Evolutionary conservation across 2,113 vertebrate genomes (phyloP).

Genomic region (Hippocampus mohnikei): DNA sequence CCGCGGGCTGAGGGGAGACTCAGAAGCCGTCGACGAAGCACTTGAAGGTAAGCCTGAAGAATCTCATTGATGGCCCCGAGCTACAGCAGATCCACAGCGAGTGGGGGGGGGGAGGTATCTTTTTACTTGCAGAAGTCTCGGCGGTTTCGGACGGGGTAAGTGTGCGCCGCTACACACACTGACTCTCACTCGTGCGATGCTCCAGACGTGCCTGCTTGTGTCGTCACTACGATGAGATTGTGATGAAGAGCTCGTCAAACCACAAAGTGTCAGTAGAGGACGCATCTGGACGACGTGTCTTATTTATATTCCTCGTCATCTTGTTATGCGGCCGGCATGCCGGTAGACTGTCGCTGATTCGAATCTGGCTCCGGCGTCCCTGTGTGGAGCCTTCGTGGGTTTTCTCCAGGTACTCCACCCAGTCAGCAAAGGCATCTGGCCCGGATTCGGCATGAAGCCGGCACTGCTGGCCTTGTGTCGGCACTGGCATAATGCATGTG

Average conservation of each 20-base stretch:
- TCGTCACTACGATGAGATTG: background rate
- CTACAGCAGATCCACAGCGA: constrained; percentile 58
- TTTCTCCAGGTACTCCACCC: too few relatives aligned
- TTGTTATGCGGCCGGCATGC: background rate
- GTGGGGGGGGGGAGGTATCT: background rate
- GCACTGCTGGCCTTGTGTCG: too few relatives aligned
- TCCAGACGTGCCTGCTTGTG: background rate
- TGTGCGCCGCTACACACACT: background rate
- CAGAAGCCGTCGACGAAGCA: constrained; percentile 95
- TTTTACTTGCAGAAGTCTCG: background rate
- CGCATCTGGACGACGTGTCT: background rate
- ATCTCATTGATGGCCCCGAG: constrained; percentile 80
- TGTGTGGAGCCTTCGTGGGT: too few relatives aligned
- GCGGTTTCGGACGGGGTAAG: background rate
- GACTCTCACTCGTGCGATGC: background rate
- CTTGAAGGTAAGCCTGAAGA: constrained; percentile 95
- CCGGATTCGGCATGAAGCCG: too few relatives aligned
- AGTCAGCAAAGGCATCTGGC: too few relatives aligned
- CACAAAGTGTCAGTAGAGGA: background rate
- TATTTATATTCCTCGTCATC: background rate
- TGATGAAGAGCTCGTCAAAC: background rate
- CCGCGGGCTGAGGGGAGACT: constrained; percentile 60
- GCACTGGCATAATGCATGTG: too few relatives aligned
- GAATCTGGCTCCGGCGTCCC: too few relatives aligned
- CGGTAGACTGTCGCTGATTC: too few relatives aligned